Evolutionary conservation across 2,888 invertebrate genomes (phyloP).

Genomic region (Brachylomia viminalis): DNA sequence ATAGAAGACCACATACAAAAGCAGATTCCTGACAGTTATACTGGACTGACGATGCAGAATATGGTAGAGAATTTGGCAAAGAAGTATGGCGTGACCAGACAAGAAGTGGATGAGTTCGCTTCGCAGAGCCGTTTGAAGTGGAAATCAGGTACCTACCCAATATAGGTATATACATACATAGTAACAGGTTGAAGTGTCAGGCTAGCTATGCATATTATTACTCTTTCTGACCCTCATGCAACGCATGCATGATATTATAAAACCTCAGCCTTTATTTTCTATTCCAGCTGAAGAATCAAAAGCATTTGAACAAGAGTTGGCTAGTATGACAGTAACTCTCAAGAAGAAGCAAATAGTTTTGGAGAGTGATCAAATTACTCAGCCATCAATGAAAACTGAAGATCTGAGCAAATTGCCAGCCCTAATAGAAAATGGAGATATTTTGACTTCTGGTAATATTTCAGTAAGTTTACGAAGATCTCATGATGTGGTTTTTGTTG

Average conservation of each 20-base stretch:
- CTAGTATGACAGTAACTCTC: slow-evolving; percentile 94
- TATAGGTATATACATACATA: no score
- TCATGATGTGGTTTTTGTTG: no score
- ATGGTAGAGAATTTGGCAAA: slow-evolving; percentile 96
- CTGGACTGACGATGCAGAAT: slow-evolving; percentile 96
- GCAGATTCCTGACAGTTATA: slow-evolving; percentile 93
- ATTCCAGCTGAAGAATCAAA: slow-evolving; percentile 95
- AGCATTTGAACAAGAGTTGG: slow-evolving; percentile 96
- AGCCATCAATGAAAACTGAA: slow-evolving; percentile 93
- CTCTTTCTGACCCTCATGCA: no score
- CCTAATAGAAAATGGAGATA: slow-evolving; percentile 95
- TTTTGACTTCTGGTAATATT: slow-evolving; percentile 97
- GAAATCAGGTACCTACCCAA: slow-evolving; percentile 92
- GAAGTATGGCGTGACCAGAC: slow-evolving; percentile 93
- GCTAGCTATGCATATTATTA: no score
- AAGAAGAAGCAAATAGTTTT: slow-evolving; percentile 94
- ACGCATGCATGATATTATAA: neutral
- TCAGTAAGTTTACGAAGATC: slow-evolving; percentile 91
- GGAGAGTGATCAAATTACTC: slow-evolving; percentile 96
- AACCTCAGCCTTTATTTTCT: neutral
- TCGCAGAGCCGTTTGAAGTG: slow-evolving; percentile 95
- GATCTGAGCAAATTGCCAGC: slow-evolving; percentile 94
- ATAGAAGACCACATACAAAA: slow-evolving; percentile 93
- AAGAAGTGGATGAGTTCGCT: slow-evolving; percentile 95
- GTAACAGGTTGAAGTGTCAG: no score